These are phyloP conservation scores for Hippocampus abdominalis DNA, from an alignment of 2,113 vertebrate species.

Conservation along the genomic window DNA sequence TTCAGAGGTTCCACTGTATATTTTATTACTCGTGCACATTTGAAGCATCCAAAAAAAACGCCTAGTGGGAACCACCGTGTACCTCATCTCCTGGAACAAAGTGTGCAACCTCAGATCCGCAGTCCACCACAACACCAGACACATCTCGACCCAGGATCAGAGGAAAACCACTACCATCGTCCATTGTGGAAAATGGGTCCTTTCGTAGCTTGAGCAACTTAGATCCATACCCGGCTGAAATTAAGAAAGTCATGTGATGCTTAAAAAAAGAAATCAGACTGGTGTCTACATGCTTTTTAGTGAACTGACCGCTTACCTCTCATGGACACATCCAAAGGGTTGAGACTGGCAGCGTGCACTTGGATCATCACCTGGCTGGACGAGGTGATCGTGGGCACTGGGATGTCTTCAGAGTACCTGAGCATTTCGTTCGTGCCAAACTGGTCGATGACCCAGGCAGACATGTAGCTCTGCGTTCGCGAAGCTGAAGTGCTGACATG, in stretches of 20 bases:
- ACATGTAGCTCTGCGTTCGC: constrained; percentile 70
- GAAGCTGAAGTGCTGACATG: constrained; percentile 45
- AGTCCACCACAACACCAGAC: constrained; percentile 89
- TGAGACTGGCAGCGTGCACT: constrained; percentile 86
- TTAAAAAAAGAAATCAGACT: background rate
- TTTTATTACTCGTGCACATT: background rate
- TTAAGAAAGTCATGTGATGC: background rate
- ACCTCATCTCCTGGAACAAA: constrained; percentile 92
- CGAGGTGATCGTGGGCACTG: constrained; percentile 74
- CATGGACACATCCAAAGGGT: constrained; percentile 91
- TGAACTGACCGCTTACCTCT: constrained; percentile 75
- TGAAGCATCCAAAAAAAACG: background rate
- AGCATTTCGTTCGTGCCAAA: constrained; percentile 83
- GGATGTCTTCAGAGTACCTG: constrained; percentile 73
- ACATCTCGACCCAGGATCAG: constrained; percentile 88
- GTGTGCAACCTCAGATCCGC: constrained; percentile 81
- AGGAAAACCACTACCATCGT: constrained; percentile 78
- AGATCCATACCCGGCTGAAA: constrained; percentile 86
- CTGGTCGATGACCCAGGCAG: constrained; percentile 86
- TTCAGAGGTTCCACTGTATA: background rate
- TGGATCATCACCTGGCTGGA: constrained; percentile 85
- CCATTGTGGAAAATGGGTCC: constrained; percentile 77
- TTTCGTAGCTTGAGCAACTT: constrained; percentile 79
- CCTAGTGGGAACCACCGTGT: constrained; percentile 1
- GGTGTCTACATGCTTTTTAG: background rate